Evolutionary conservation across 2,113 vertebrate species (phyloP), one percentile per base, ranked within the genome.

Genomic region (Mormyrus lacerda): DNA sequence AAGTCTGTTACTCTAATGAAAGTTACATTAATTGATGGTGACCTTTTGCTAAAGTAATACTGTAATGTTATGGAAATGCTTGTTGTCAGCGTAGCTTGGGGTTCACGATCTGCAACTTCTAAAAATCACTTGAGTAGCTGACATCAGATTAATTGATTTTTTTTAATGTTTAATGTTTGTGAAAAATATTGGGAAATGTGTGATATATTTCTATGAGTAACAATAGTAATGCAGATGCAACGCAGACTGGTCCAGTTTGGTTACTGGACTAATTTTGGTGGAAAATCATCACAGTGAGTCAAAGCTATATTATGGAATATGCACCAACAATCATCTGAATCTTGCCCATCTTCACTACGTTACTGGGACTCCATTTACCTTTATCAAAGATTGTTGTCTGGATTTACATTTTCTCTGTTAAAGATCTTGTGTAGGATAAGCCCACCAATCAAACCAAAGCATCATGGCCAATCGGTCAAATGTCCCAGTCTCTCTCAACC

Each of bases 401-500:
- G 82, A 47, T 84, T 45, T 44, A 45, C 21, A 84, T 84, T 84
- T 47, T 84, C 82, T 84, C 82, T 84, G 82, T 47, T 84, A 45
- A 84, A 84, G 19, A 45, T 84, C 44, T n/a, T 47, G 21, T 9
- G 21, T 47, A n/a, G 44, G 82, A 42, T 47, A 84, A 84, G 24
- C 24, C 82, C 82, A n/a, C 82, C 82, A 84, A 45, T 84, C 82
- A 84, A 21, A 45, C 42, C 44, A n/a, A 53, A 24, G 82, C 44
- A 44, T 84, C 82, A 47, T 44, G 44, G 44, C 19, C 82, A 45
- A 45, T 47, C 44, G 1, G 45, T 84, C 42, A 45, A 47, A 47
- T 84, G 39, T 84, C 19, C 73, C 73, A 79, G 73, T 42, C 35
- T 79, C 21, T 84, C 44, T 44, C 44, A 11, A 9, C 82, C 82